phyloP scores from a whole-genome alignment of 2,113 vertebrate genomes.

The Colossoma macropomum region DNA sequence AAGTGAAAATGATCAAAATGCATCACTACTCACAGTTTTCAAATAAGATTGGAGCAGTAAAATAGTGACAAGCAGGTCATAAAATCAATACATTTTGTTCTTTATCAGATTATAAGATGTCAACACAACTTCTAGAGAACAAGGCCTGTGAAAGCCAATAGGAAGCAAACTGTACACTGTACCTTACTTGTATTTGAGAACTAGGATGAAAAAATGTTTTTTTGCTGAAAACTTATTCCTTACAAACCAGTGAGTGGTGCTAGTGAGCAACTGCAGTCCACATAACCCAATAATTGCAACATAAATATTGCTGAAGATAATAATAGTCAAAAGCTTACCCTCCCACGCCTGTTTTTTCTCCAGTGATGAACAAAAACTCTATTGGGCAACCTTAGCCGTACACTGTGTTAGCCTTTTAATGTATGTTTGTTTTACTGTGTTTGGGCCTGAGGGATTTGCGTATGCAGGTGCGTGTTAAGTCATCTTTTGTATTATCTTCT shows the following conservation, averaged over 20 bases:
- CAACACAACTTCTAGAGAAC: too few species aligned
- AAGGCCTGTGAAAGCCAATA: too few species aligned
- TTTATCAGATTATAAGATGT: too few species aligned
- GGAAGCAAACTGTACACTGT: too few species aligned
- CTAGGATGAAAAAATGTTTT: too few species aligned
- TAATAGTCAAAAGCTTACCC: neutral
- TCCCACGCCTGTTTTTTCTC: neutral
- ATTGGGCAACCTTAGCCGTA: neutral
- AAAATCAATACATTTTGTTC: too few species aligned
- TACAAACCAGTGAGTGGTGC: neutral
- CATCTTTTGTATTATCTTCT: neutral
- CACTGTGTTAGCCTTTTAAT: neutral
- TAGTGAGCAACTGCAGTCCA: neutral
- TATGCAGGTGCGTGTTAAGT: neutral
- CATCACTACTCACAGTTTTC: too few species aligned
- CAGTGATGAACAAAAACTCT: neutral
- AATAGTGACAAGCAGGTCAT: too few species aligned
- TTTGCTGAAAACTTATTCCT: neutral
- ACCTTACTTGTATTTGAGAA: too few species aligned
- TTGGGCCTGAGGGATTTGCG: neutral
- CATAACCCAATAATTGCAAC: neutral
- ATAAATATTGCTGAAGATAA: neutral
- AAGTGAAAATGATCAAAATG: too few species aligned
- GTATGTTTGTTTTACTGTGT: neutral
- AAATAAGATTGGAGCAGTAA: too few species aligned